Percentiles rank a stretch among this genome's conserved stretches.
phyloP scores from a whole-genome alignment of 1,140 invertebrate species.

The Pinna nobilis region DNA sequence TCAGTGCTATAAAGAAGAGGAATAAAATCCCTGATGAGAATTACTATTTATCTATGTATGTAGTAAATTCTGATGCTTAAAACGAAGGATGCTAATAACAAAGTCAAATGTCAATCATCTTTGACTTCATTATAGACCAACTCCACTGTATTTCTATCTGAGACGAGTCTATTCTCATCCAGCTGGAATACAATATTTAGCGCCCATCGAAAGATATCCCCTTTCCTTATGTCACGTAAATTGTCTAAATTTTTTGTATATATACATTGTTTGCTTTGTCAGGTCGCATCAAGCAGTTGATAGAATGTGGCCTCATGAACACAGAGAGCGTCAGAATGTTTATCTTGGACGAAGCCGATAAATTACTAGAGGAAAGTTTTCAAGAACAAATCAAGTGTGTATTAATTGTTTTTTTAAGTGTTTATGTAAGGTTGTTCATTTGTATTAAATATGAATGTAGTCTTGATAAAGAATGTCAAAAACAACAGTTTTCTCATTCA shows the following conservation, averaged over 20 bases:
- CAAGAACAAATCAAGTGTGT: conserved; percentile 85
- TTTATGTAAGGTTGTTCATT: background rate
- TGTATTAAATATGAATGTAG: background rate
- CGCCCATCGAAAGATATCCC: background rate
- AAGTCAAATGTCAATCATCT: no score
- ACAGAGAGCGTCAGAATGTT: conserved; percentile 84
- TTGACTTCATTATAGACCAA: no score
- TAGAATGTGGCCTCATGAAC: conserved; percentile 82
- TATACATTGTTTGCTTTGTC: conserved; percentile 11
- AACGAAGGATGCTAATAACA: no score
- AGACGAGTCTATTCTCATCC: no score
- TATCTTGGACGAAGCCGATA: conserved; percentile 97
- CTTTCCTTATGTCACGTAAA: background rate
- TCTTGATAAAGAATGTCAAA: background rate
- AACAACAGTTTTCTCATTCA: no score
- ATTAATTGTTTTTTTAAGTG: conserved; percentile 4
- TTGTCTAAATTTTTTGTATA: background rate
- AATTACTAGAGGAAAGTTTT: conserved; percentile 89
- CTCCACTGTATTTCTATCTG: no score
- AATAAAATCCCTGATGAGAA: no score
- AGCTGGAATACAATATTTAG: no score
- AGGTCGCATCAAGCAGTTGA: conserved; percentile 87
- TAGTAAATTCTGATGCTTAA: no score
- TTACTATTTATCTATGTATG: no score
- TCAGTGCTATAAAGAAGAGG: no score